Evolutionary conservation across 2,113 vertebrate genomes (phyloP).

Genomic region (Petaurus breviceps): DNA sequence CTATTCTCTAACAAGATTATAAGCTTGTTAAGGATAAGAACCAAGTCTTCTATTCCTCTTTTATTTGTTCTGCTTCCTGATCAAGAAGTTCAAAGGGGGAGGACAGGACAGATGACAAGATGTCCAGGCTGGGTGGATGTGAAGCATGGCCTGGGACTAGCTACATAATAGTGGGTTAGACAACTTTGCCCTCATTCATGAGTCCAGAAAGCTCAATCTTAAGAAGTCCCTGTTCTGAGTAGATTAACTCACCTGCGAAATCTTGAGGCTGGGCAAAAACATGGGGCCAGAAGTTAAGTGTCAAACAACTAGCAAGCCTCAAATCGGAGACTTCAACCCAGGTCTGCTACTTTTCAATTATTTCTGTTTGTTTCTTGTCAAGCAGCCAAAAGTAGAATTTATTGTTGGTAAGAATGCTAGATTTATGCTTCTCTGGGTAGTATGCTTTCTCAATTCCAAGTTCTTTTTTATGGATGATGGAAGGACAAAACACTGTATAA

Average conservation of each 20-base stretch:
- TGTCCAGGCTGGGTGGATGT: not conserved
- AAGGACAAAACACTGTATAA: not conserved
- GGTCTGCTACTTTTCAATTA: not conserved
- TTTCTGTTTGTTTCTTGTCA: not conserved
- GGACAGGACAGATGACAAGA: not conserved
- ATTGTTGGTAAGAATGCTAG: not conserved
- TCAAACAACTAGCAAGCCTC: not conserved
- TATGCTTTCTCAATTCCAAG: not conserved
- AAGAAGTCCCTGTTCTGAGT: not conserved
- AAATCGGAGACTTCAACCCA: not conserved
- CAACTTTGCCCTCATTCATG: not conserved
- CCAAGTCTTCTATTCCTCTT: not conserved
- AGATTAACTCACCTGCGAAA: not conserved
- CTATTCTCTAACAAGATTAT: not conserved
- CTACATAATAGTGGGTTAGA: not conserved
- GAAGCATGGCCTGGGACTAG: not conserved
- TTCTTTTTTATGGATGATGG: not conserved
- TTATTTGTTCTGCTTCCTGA: not conserved
- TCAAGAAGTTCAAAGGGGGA: not conserved
- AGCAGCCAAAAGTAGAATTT: not conserved
- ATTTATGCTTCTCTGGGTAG: not conserved
- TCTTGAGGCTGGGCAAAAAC: not conserved
- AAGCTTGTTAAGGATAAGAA: not conserved
- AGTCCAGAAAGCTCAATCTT: not conserved
- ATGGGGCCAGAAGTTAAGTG: not conserved